Evolutionary conservation across 2,113 vertebrate genomes (phyloP), one percentile per base, ranked within the genome.

Genomic region (Jaculus jaculus): DNA sequence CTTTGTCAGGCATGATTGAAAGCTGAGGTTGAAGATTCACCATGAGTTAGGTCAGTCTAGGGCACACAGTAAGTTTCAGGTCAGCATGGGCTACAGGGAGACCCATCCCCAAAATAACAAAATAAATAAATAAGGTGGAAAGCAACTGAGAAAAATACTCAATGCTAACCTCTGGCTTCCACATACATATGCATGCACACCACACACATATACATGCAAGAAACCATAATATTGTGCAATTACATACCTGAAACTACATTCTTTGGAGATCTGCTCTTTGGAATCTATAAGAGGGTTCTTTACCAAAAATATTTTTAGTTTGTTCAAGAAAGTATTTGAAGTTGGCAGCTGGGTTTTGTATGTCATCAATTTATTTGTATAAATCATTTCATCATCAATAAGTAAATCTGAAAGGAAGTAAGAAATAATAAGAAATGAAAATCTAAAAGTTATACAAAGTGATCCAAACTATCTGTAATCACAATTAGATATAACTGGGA

Each of bases 351-450:
- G 96, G 90, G 92, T 96, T 83, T 1, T 12, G 96, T 92, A 96
- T 39, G n/a, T 13, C 88, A 77, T 81, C 79, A 98, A 95, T 91
- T 95, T 51, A 90, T 97, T 91, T 92, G 73, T 17, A 96, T 97
- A 98, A 95, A 97, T 34, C 69, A 97, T 61, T 88, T 98, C 94
- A 10, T 98, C 97, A 87, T 98, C 97, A 93, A 98, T 89, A 94
- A 0, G 95, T 24, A 98, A 97, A 96, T 97, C 98, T 98, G 96
- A 72, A 89, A 89, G 87, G 51, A 97, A 90, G 87, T 37, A 93
- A 89, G 42, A 92, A 93, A 97, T 94, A 54, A 72, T 75, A 80
- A 85, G 58, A 82, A 34, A 87, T 66, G 89, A 86, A 96, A 90
- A 85, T 91, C 28, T 26, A 89, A 93, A 97, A 80, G 34, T 51